Conservation (phyloP, 1,140 invertebrate genomes). For the Euwallacea fornicatus region DNA sequence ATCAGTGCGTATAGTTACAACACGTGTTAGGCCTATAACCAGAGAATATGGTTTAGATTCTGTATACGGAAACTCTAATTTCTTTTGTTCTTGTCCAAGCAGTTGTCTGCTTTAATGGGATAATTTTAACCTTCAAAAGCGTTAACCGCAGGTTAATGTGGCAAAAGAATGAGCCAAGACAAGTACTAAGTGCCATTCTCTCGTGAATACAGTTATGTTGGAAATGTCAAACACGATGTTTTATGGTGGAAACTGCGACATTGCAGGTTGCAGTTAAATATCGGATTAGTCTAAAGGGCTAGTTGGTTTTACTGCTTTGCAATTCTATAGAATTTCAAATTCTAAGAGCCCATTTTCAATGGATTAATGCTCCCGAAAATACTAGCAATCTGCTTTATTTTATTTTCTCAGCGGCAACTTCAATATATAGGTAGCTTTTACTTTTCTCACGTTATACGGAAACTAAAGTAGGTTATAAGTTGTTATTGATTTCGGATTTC, state of each 20-base stretch:
- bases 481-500: constrained; percentile 14
- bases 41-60: not conserved
- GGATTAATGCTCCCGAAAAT: not conserved
- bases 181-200: not conserved
- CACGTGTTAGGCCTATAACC: not conserved
- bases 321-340: not conserved
- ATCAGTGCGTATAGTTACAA: not conserved
- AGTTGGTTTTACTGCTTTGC: not conserved
- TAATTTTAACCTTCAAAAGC: not conserved
- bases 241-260: not conserved
- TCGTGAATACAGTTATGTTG: not conserved
- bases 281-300: not conserved
- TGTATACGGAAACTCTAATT: not conserved
- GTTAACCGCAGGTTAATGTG: not conserved
- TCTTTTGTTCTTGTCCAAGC: constrained; percentile 2
- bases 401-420: not conserved
- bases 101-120: not conserved
- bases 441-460: not conserved
- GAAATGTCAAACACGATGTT: not conserved
- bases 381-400: not conserved
- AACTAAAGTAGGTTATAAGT: constrained; percentile 3
- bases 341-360: not conserved
- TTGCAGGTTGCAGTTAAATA: not conserved
- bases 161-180: not conserved
- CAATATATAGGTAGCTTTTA: not conserved